A percentile compares a stretch with the other conserved stretches of the same genome.
Evolutionary conservation across 2,797 vertebrate genomes (phyloP).

Genomic region (Hippopotamyrus pictus): DNA sequence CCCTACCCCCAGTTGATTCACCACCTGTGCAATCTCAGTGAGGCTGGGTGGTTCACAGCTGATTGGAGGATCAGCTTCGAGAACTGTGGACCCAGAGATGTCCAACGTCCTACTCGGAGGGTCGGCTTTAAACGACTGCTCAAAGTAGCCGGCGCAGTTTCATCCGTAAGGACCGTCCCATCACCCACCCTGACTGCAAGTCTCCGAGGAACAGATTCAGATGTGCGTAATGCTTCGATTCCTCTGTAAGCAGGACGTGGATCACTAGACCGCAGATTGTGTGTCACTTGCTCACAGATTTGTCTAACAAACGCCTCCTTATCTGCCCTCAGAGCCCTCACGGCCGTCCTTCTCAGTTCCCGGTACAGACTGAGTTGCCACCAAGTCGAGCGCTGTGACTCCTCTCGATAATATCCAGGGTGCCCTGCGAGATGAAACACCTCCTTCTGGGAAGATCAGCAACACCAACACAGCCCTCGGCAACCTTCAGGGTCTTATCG

Average conservation of each 20-base stretch:
- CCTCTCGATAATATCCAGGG: background rate
- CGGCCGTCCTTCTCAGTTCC: background rate
- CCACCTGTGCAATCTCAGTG: no score
- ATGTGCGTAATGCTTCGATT: background rate
- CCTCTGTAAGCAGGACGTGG: background rate
- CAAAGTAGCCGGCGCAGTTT: background rate
- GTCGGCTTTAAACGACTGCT: background rate
- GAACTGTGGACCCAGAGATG: background rate
- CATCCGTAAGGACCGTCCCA: background rate
- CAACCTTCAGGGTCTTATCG: background rate
- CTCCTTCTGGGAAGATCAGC: background rate
- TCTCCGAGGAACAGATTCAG: background rate
- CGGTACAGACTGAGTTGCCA: background rate
- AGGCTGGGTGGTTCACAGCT: background rate
- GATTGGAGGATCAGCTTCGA: background rate
- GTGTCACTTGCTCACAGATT: background rate
- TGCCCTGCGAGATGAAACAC: background rate
- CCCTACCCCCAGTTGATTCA: no score
- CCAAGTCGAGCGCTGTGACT: background rate
- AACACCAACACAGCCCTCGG: background rate
- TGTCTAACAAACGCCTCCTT: background rate
- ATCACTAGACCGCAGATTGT: background rate
- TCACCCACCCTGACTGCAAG: background rate
- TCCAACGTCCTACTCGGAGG: background rate
- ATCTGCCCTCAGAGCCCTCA: background rate